phyloP scores from a whole-genome alignment of 2,888 invertebrate species.

The Parnassius apollo region DNA sequence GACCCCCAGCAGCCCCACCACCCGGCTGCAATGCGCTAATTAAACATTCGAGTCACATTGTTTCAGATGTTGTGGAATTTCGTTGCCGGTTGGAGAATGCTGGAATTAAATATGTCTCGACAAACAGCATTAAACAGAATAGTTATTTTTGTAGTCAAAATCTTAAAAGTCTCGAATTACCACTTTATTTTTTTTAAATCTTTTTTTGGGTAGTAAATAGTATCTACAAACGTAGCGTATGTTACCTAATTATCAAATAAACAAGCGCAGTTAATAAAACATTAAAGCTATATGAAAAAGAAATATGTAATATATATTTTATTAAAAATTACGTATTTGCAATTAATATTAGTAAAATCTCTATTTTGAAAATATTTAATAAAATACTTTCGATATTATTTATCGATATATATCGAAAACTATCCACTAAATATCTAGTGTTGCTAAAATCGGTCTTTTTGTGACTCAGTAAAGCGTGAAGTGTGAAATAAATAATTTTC shows the following conservation, averaged over 20 bases:
- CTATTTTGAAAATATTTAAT: no score
- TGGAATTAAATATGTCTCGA: slow-evolving; percentile 43
- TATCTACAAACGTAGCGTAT: neutral
- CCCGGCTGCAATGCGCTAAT: slow-evolving; percentile 75
- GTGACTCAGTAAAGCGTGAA: slow-evolving; percentile 24
- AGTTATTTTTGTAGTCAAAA: slow-evolving; percentile 16
- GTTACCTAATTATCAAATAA: no score
- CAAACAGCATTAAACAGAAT: slow-evolving; percentile 29
- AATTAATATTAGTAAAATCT: no score
- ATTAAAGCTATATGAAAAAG: no score
- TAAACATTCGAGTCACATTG: slow-evolving; percentile 80
- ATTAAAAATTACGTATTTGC: no score
- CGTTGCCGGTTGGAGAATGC: slow-evolving; percentile 46
- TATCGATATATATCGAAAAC: slow-evolving; percentile 9
- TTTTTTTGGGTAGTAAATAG: slow-evolving; percentile 8
- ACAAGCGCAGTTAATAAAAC: no score
- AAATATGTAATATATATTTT: no score
- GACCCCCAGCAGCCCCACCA: slow-evolving; percentile 35
- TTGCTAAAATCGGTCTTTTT: slow-evolving; percentile 26
- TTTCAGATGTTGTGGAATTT: slow-evolving; percentile 65
- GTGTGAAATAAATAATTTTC: slow-evolving; percentile 29
- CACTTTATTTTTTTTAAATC: slow-evolving; percentile 5
- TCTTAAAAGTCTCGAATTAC: slow-evolving; percentile 11
- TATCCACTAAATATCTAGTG: slow-evolving; percentile 19
- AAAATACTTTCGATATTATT: no score